Base-by-base conservation (phyloP, 92 coral and sea anemone genomes). In the Siderastrea siderea region DNA sequence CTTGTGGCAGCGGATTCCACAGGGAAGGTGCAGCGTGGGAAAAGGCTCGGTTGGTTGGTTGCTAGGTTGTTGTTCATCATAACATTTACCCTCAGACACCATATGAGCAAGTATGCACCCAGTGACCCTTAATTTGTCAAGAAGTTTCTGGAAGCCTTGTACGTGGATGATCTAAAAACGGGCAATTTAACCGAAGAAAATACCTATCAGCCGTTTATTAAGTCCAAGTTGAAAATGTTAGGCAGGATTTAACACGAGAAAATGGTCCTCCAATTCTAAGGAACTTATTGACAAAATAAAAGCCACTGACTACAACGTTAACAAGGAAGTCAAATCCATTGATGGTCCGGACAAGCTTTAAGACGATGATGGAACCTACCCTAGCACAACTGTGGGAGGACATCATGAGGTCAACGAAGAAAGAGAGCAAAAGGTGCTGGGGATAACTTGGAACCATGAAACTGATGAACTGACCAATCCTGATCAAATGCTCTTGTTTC, bases 211-310 rank as follows among this genome's bases (percentile, higher is more conserved):
- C 44, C 17, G 85, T 86, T 80, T 71, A 44, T 80, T 73, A 91
- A 87, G 76, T 58, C 91, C 16, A 88, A 89, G 92, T 76, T 78
- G 57, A 80, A 90, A 46, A 48, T 92, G 52, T 47, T 72, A 49
- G 78, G 95, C 93, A 43, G 93, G 95, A 16, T 84, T 89, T n/a
- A 92, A 92, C 63, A 67, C 89, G 16, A 53, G 91, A 15, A 93
- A 93, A 77, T 93, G 86, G 82, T 72, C 79, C 43, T 72, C 91
- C 47, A 93, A 93, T 68, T 93, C 93, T 3, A 74, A 68, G 48
- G 79, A 68, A 17, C 78, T 93, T 1, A 93, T 87, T 51, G 69
- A 69, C 55, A 80, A 84, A 81, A 77, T 70, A 44, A 46, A 66
- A 72, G 71, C 49, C 47, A 46, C 93, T 17, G 78, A 69, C 2